phyloP scores from a whole-genome alignment of 2,113 vertebrate genomes.

The Seriola quinqueradiata region DNA sequence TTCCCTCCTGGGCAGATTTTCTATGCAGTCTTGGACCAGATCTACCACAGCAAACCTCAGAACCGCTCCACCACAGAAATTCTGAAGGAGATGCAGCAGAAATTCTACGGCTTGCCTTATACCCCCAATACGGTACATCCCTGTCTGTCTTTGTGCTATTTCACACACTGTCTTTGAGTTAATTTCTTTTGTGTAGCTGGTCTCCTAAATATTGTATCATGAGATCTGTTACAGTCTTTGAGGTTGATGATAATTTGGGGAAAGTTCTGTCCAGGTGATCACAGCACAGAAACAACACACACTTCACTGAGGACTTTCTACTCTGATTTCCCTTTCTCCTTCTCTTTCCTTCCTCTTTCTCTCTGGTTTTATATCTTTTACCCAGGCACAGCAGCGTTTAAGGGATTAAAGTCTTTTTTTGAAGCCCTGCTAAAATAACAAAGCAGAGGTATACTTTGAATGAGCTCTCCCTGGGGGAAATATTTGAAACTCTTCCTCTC shows the following conservation, averaged over 20 bases:
- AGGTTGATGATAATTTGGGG: constrained; percentile 59
- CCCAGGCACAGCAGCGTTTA: constrained; percentile 67
- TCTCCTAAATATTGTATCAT: background rate
- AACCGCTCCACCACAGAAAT: constrained; percentile 92
- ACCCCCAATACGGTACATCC: constrained; percentile 89
- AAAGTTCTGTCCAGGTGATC: constrained; percentile 31
- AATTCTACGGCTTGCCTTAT: constrained; percentile 93
- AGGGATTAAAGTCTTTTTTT: constrained; percentile 71
- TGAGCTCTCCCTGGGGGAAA: constrained; percentile 74
- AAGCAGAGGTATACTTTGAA: constrained; percentile 73
- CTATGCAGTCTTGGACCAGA: constrained; percentile 95
- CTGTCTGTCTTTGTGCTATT: background rate
- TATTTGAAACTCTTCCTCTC: constrained; percentile 76
- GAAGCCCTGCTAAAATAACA: constrained; percentile 74
- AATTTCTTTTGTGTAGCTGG: background rate
- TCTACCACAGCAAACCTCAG: constrained; percentile 93
- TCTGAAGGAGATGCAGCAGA: constrained; percentile 92
- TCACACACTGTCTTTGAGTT: background rate
- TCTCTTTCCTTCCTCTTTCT: constrained; percentile 15
- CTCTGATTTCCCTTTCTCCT: constrained; percentile 10
- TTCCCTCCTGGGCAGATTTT: constrained; percentile 88
- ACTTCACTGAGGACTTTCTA: background rate
- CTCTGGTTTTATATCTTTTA: constrained; percentile 69
- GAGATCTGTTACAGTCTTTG: constrained; percentile 40
- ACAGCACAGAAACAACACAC: constrained; percentile 42